Conservation (phyloP, 2,113 vertebrate genomes). For the Eupsittula cactorum region DNA sequence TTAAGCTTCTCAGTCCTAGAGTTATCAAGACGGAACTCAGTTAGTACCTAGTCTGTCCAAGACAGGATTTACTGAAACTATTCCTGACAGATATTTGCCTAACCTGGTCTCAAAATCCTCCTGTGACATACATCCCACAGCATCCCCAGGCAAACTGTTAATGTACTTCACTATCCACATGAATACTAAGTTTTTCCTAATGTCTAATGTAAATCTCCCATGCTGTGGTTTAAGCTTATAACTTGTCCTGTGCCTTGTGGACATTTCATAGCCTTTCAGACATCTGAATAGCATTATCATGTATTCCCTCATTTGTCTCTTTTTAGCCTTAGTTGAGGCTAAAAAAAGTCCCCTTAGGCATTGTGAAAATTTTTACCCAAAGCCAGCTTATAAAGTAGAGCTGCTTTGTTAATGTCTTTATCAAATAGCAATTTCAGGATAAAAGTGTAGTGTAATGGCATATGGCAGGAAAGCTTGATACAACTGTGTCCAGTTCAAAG, state of each 20-base stretch:
- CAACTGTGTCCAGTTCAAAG: neutral
- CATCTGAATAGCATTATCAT: slow-evolving; percentile 14
- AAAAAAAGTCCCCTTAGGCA: slow-evolving; percentile 13
- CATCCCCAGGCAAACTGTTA: slow-evolving; percentile 8
- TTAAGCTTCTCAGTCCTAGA: slow-evolving; percentile 21
- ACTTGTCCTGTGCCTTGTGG: slow-evolving; percentile 47
- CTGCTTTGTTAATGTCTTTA: slow-evolving; percentile 35
- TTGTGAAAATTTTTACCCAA: slow-evolving; percentile 25
- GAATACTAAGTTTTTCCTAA: slow-evolving; percentile 22
- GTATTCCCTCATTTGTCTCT: neutral
- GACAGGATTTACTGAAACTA: neutral
- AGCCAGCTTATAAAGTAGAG: neutral
- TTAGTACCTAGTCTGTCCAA: neutral
- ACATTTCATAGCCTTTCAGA: slow-evolving; percentile 38
- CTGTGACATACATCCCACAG: neutral
- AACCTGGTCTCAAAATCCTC: slow-evolving; percentile 29
- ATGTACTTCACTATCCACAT: neutral
- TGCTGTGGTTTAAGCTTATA: slow-evolving; percentile 48
- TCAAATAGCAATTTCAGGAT: slow-evolving; percentile 6
- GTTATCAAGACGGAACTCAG: slow-evolving; percentile 1
- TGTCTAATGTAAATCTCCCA: neutral
- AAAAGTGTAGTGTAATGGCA: neutral
- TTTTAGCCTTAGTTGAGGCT: neutral
- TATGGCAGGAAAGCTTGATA: neutral
- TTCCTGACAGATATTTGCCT: slow-evolving; percentile 4